Conservation (phyloP, 2,113 vertebrate species). For the Chiloscyllium plagiosum region DNA sequence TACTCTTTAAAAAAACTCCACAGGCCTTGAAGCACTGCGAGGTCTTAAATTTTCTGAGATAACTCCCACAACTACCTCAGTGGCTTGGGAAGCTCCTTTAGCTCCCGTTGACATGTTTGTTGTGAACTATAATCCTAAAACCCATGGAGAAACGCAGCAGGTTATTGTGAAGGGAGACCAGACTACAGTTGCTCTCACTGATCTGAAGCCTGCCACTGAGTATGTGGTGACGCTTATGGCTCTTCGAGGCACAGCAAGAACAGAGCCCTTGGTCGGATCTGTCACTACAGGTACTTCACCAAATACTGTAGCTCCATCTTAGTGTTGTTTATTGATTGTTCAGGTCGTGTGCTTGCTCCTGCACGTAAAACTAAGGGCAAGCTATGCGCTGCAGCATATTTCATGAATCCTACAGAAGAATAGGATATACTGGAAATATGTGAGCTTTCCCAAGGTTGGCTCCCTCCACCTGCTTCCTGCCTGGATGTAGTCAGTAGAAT, state of each 20-base stretch:
- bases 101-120: slow-evolving; percentile 33
- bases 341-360: not conserved
- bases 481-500: not conserved
- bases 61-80: slow-evolving; percentile 29
- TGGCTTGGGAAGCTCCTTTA: slow-evolving; percentile 32
- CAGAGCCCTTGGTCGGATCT: slow-evolving; percentile 34
- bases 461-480: not conserved
- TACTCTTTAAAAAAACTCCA: slow-evolving; percentile 14
- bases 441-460: slow-evolving; percentile 7
- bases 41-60: slow-evolving; percentile 38
- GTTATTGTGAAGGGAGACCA: slow-evolving; percentile 37
- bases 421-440: slow-evolving; percentile 8
- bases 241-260: slow-evolving; percentile 23
- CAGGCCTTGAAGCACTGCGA: not conserved
- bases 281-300: slow-evolving; percentile 38
- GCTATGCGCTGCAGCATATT: not conserved
- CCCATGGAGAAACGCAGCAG: slow-evolving; percentile 25
- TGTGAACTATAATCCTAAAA: slow-evolving; percentile 38
- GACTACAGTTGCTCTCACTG: slow-evolving; percentile 28
- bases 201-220: slow-evolving; percentile 37
- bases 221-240: slow-evolving; percentile 38
- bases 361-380: not conserved
- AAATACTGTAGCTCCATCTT: slow-evolving; percentile 12
- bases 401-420: not conserved
- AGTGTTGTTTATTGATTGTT: not conserved